These are phyloP conservation scores for Orchestia grillus DNA, from an alignment of 1,140 invertebrate species.

Conservation along the genomic window DNA sequence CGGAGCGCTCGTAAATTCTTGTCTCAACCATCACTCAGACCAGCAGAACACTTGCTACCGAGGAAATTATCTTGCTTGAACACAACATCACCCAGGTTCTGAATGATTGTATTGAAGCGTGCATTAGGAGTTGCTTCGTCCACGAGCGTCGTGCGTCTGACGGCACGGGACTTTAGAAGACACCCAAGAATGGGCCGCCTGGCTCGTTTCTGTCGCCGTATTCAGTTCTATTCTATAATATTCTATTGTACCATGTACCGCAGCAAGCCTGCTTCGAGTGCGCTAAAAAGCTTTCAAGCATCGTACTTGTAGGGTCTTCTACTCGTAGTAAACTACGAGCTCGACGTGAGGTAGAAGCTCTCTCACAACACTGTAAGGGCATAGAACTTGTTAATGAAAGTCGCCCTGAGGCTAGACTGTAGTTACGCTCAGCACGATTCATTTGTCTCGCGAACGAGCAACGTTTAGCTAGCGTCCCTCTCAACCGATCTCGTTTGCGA, in stretches of 20 bases:
- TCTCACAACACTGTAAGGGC: background rate
- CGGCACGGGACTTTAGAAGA: no score
- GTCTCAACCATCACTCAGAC: background rate
- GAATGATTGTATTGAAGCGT: background rate
- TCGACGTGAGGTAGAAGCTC: background rate
- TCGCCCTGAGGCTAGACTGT: background rate
- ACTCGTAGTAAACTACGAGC: background rate
- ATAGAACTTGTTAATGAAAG: background rate
- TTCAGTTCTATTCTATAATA: no score
- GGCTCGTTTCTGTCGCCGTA: no score
- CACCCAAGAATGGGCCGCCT: no score
- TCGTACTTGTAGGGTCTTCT: background rate
- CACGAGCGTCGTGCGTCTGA: background rate
- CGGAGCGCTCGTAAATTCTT: background rate
- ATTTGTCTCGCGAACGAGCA: background rate
- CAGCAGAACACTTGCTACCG: background rate
- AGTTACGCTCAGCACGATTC: background rate
- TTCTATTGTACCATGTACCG: no score
- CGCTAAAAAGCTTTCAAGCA: background rate
- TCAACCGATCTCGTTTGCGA: constrained; percentile 34
- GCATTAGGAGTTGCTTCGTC: background rate
- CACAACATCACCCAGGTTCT: background rate
- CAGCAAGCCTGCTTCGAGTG: background rate
- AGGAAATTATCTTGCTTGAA: background rate
- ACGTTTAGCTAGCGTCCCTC: background rate